These are phyloP conservation scores for Allobates femoralis DNA, from an alignment of 2,797 vertebrate genomes.

Conservation along the genomic window DNA sequence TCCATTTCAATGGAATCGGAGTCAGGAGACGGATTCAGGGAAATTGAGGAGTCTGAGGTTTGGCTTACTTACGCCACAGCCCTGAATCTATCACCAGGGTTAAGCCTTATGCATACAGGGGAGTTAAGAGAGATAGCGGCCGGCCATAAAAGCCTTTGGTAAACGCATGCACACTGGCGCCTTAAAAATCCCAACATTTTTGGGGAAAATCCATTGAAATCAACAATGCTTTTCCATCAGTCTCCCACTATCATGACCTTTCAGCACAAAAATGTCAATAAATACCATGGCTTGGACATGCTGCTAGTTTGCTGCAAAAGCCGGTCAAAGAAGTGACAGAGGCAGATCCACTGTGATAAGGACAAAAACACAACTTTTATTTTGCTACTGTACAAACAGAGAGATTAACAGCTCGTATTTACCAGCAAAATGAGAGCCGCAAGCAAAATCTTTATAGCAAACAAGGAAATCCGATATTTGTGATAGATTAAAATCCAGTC, in stretches of 20 bases:
- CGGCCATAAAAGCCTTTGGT: too few relatives aligned
- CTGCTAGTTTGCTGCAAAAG: neutral
- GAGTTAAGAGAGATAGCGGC: too few relatives aligned
- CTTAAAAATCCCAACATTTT: neutral
- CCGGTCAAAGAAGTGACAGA: neutral
- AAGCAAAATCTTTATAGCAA: conserved; percentile 17
- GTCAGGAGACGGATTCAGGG: too few relatives aligned
- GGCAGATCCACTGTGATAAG: neutral
- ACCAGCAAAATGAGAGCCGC: neutral
- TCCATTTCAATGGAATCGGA: too few relatives aligned
- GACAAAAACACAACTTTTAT: neutral
- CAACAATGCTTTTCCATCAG: neutral
- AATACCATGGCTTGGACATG: neutral
- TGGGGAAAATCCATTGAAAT: neutral
- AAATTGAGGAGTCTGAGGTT: too few relatives aligned
- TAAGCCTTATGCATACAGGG: too few relatives aligned
- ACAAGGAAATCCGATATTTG: conserved; percentile 27
- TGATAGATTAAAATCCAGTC: conserved; percentile 14
- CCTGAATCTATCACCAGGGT: too few relatives aligned
- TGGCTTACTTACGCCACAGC: too few relatives aligned
- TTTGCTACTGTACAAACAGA: conserved; percentile 7
- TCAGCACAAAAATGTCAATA: neutral
- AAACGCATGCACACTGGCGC: neutral
- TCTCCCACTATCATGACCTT: neutral
- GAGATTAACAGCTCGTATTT: neutral